Conservation (phyloP, 37 sponge, comb jelly and placozoan genomes). For the Agelas oroides region DNA sequence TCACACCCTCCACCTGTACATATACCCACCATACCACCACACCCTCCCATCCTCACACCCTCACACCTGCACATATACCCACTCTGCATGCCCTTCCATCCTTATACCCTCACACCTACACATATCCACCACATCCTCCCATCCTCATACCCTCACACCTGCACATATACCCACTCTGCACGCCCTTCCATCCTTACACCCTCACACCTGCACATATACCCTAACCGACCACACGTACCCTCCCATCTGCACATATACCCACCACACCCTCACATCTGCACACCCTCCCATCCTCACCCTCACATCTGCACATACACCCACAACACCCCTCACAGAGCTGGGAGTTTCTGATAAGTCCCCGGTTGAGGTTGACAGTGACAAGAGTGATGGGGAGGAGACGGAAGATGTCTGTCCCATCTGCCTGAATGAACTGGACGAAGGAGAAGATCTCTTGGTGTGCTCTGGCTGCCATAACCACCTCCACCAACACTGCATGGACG, state of each 20-base stretch:
- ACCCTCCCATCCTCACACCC: no score
- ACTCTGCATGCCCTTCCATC: no score
- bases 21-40: no score
- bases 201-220: neutral
- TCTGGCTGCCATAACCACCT: slow-evolving; percentile 72
- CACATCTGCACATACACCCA: neutral
- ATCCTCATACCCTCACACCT: neutral
- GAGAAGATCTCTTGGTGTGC: slow-evolving; percentile 77
- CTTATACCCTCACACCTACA: no score
- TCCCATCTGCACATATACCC: neutral
- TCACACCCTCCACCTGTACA: no score
- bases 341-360: neutral
- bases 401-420: slow-evolving; percentile 90
- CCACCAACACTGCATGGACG: slow-evolving; percentile 92
- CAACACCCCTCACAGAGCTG: no score
- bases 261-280: neutral
- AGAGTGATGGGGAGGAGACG: slow-evolving; percentile 41
- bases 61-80: no score
- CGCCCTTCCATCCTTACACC: no score
- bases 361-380: neutral
- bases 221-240: neutral
- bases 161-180: no score
- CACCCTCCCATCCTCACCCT: neutral
- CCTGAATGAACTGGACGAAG: slow-evolving; percentile 75
- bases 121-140: no score